phyloP scores from a whole-genome alignment of 2,113 vertebrate species.

The Centrocercus urophasianus region DNA sequence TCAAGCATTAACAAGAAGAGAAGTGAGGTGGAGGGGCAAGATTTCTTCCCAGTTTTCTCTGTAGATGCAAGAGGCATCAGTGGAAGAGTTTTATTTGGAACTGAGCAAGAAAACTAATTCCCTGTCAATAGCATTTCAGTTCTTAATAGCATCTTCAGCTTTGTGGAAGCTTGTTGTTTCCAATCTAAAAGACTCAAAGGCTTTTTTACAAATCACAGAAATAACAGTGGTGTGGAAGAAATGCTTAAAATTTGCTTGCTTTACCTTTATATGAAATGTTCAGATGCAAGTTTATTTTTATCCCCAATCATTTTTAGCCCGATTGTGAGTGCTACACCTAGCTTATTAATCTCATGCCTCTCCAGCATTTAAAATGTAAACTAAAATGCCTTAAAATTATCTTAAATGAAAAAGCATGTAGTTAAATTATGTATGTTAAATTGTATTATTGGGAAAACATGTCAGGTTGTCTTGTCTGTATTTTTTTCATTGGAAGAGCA shows the following conservation, averaged over 20 bases:
- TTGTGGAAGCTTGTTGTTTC: not conserved
- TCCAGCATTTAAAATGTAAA: not conserved
- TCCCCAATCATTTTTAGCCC: not conserved
- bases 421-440: not conserved
- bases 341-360: not conserved
- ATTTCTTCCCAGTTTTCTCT: not conserved
- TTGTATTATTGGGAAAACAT: not conserved
- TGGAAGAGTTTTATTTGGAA: not conserved
- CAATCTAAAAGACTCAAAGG: not conserved
- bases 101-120: not conserved
- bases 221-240: not conserved
- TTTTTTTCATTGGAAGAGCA: not conserved
- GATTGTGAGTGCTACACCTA: not conserved
- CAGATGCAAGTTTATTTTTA: not conserved
- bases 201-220: not conserved
- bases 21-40: not conserved
- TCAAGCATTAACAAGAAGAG: not conserved
- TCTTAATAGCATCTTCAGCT: not conserved
- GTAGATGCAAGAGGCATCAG: fast-evolving
- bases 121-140: not conserved
- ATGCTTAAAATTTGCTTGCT: not conserved
- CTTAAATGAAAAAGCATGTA: not conserved
- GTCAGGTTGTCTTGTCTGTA: not conserved
- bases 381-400: not conserved
- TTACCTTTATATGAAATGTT: not conserved